phyloP scores from a whole-genome alignment of 2,888 invertebrate species.

The Mesochorus sp. region DNA sequence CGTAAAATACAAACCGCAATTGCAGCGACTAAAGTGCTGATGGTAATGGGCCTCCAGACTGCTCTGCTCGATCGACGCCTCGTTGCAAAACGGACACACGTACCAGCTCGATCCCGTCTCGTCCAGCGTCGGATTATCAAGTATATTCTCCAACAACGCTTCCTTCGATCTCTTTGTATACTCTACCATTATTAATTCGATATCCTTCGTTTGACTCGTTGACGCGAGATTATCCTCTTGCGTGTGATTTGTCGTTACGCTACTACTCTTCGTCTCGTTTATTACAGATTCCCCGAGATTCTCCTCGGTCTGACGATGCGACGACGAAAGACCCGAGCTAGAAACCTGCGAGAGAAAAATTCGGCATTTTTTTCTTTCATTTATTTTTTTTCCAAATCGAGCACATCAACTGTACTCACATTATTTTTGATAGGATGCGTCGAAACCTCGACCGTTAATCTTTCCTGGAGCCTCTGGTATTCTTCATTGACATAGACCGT shows the following conservation, averaged over 20 bases:
- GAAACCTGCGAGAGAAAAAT: slow-evolving; percentile 64
- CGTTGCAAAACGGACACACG: slow-evolving; percentile 80
- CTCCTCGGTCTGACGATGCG: slow-evolving; percentile 65
- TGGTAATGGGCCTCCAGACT: slow-evolving; percentile 76
- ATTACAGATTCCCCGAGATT: slow-evolving; percentile 69
- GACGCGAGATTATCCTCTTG: slow-evolving; percentile 67
- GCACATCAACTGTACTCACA: slow-evolving; percentile 63
- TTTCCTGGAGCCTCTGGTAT: slow-evolving; percentile 73
- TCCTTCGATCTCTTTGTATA: slow-evolving; percentile 76
- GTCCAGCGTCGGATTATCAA: slow-evolving; percentile 77
- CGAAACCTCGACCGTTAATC: slow-evolving; percentile 67
- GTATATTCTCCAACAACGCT: slow-evolving; percentile 72
- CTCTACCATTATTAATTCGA: slow-evolving; percentile 75
- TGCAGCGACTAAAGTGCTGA: slow-evolving; percentile 78
- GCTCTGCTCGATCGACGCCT: slow-evolving; percentile 75
- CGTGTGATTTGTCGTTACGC: slow-evolving; percentile 49
- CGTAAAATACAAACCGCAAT: slow-evolving; percentile 82
- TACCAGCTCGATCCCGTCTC: slow-evolving; percentile 78
- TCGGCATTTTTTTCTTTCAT: neutral
- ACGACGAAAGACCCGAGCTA: slow-evolving; percentile 67
- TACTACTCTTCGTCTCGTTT: slow-evolving; percentile 64
- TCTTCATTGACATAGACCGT: slow-evolving; percentile 72
- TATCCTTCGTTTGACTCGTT: slow-evolving; percentile 71
- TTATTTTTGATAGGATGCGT: slow-evolving; percentile 70
- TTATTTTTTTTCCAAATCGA: neutral